Percentiles rank a stretch among this genome's conserved stretches.
These are phyloP conservation scores for Manduca sexta DNA, from an alignment of 1,140 invertebrate species.

Conservation along the genomic window DNA sequence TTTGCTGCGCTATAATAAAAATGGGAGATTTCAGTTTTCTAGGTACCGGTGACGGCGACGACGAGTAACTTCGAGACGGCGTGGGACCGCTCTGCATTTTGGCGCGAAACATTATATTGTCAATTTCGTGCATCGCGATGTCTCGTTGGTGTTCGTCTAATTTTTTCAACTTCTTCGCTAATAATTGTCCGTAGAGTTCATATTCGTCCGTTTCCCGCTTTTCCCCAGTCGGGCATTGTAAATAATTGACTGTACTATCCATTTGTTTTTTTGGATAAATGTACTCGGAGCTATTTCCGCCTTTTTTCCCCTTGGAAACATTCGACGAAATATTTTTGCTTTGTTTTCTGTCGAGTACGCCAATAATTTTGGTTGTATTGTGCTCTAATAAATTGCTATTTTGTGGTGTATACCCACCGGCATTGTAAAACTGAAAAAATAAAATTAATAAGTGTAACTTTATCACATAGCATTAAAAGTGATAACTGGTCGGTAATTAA, in stretches of 20 bases:
- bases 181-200: conserved; percentile 48
- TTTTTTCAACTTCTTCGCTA: conserved; percentile 57
- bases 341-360: conserved; percentile 10
- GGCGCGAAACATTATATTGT: conserved; percentile 60
- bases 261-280: conserved; percentile 12
- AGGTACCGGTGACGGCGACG: conserved; percentile 32
- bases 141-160: conserved; percentile 57
- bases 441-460: too few relatives aligned
- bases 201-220: conserved; percentile 42
- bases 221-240: neutral
- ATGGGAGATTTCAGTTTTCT: conserved; percentile 46
- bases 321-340: conserved; percentile 5
- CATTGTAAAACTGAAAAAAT: conserved; percentile 18
- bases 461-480: too few relatives aligned
- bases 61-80: conserved; percentile 26
- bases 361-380: conserved; percentile 3
- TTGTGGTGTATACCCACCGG: conserved; percentile 10
- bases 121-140: conserved; percentile 60
- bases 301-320: neutral
- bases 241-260: conserved; percentile 7
- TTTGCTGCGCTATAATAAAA: conserved; percentile 42
- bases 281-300: conserved; percentile 4
- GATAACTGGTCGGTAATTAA: too few relatives aligned
- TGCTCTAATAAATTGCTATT: conserved; percentile 9
- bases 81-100: conserved; percentile 44